Evolutionary conservation across 2,888 invertebrate genomes (phyloP), one percentile per base, ranked within the genome.

Genomic region (Ceramica pisi): DNA sequence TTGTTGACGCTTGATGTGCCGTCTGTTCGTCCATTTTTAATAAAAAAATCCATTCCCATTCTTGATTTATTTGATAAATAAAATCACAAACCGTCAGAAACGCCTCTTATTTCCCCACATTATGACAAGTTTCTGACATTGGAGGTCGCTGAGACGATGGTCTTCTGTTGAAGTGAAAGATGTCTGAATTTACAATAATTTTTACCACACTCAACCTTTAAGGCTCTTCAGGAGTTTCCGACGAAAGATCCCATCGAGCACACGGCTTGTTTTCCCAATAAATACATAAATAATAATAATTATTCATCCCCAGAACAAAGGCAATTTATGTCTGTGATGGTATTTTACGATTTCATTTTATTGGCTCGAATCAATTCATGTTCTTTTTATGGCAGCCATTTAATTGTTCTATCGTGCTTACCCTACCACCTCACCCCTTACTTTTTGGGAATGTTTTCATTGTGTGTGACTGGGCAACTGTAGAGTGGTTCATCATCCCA

Each of bases 311-410:
- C 12, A 14, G 63, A 64, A 64, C 59, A 77, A 64, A 53, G 12
- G n/a, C 26, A 41, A 8, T 63, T 7, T 44, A 46, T n/a, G 21
- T 26, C 46, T 4, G 14, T 44, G 41, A 19, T 61, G 14, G 48
- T 63, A 50, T 59, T 61, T 66, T 35, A 62, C 57, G 57, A 53
- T 26, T 44, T 14, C 35, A 46, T 23, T 78, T 67, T 60, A 73
- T 64, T 55, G 31, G 14, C 7, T 48, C 23, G 19, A 68, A 73
- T 64, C 67, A 60, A 67, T 68, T 46, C 53, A 63, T 60, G 53
- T 23, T 38, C 48, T 61, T 60, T 74, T 68, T 21, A 50, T 56
- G 53, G 38, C 46, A 4, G 19, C 5, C 12, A 41, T 67, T 55
- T 64, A 61, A 73, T 48, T 73, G 64, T 23, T 21, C 14, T 31